phyloP scores from a whole-genome alignment of 2,888 invertebrate species.

The Epirrita christyi region DNA sequence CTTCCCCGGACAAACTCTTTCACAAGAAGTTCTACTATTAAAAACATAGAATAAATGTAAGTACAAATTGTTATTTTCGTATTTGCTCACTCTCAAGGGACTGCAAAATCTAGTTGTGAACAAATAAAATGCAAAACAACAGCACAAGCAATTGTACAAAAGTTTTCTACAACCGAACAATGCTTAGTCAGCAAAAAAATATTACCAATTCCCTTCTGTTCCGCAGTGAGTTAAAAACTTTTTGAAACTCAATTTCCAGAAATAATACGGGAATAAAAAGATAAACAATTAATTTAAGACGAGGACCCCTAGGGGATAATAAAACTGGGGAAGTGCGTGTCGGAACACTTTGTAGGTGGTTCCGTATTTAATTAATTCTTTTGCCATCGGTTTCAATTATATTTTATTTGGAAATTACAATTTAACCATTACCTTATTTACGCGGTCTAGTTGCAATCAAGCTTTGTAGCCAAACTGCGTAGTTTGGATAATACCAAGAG shows the following conservation, averaged over 20 bases:
- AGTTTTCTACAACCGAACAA: conserved; percentile 15
- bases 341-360: conserved; percentile 8
- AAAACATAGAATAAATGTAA: no score
- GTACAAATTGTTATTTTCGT: no score
- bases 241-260: conserved; percentile 29
- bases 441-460: no score
- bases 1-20: no score
- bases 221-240: conserved; percentile 10
- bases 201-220: neutral
- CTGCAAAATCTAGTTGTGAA: neutral
- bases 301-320: conserved; percentile 15
- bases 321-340: conserved; percentile 5
- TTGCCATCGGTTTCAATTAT: no score
- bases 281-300: conserved; percentile 27
- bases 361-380: no score
- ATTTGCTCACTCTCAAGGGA: no score
- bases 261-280: conserved; percentile 29
- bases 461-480: no score
- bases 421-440: no score
- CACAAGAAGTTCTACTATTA: no score
- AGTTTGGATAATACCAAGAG: no score
- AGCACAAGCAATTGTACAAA: conserved; percentile 1
- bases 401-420: no score
- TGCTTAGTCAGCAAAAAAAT: conserved; percentile 14
- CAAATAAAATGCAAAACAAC: conserved; percentile 5